Percentiles rank a stretch among this genome's conserved stretches.
phyloP scores from a whole-genome alignment of 1,140 invertebrate genomes.

The Glomeris maerens region DNA sequence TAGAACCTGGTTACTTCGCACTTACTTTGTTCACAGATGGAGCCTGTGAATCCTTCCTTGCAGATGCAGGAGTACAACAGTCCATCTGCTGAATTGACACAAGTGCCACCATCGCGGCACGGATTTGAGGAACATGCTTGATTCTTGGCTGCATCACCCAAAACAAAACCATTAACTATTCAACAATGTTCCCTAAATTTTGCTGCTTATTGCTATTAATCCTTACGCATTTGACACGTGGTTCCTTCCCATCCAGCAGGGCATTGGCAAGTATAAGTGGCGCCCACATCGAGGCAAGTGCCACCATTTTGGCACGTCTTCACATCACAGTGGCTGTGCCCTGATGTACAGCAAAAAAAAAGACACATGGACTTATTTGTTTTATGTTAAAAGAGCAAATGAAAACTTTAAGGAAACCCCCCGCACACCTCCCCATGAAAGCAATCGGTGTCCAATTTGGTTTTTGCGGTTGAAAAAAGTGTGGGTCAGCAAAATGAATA shows the following conservation, averaged over 20 bases:
- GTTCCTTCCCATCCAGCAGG: constrained; percentile 47
- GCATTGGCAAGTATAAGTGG: constrained; percentile 47
- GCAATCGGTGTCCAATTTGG: no score
- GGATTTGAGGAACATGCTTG: constrained; percentile 25
- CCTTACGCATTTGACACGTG: constrained; percentile 46
- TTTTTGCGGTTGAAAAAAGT: no score
- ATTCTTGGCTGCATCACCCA: constrained; percentile 27
- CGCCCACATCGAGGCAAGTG: constrained; percentile 48
- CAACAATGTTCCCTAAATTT: no score
- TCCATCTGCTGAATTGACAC: constrained; percentile 33
- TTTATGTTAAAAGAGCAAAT: no score
- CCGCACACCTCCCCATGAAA: no score
- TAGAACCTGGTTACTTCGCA: no score
- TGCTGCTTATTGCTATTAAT: neutral
- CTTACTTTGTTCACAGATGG: constrained; percentile 42
- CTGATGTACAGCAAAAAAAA: no score
- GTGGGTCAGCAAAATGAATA: no score
- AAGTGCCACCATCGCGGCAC: constrained; percentile 33
- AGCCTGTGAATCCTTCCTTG: constrained; percentile 68
- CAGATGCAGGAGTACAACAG: constrained; percentile 35
- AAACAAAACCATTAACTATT: no score
- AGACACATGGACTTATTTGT: no score
- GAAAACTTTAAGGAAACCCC: no score
- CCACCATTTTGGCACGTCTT: constrained; percentile 33
- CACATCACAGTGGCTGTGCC: constrained; percentile 28